Conservation (phyloP, 2,113 vertebrate species). For the Corydoras sp. region DNA sequence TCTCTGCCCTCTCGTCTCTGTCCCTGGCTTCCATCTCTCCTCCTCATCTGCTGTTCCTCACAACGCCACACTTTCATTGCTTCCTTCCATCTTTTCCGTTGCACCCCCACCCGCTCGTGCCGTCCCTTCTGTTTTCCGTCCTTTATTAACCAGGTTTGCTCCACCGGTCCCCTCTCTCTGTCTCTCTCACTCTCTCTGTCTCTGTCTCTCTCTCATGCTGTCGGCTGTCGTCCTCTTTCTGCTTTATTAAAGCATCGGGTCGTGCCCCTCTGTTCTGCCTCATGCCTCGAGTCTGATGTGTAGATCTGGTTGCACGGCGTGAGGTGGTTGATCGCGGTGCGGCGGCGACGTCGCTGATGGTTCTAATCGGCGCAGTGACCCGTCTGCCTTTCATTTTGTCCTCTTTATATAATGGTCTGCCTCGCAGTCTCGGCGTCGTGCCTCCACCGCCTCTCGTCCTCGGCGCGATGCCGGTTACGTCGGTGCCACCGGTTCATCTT, state of each 20-base stretch:
- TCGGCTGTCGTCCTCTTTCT: slow-evolving; percentile 3
- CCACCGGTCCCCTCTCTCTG: slow-evolving; percentile 13
- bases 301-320: neutral
- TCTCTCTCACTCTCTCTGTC: slow-evolving; percentile 36
- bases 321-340: neutral
- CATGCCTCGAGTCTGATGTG: neutral
- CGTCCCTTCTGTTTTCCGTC: slow-evolving; percentile 37
- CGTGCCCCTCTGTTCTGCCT: slow-evolving; percentile 53
- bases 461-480: too few relatives aligned
- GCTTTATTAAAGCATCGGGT: slow-evolving; percentile 49
- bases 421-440: slow-evolving; percentile 32
- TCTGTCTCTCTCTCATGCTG: slow-evolving; percentile 16
- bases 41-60: slow-evolving; percentile 28
- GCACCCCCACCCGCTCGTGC: slow-evolving; percentile 31
- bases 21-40: slow-evolving; percentile 16
- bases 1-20: neutral
- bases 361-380: neutral
- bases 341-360: neutral
- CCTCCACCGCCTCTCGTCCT: slow-evolving; percentile 12
- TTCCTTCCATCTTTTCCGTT: slow-evolving; percentile 27
- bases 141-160: slow-evolving; percentile 45
- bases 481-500: too few relatives aligned
- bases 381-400: neutral
- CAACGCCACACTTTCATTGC: slow-evolving; percentile 20
- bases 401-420: neutral